Percentiles rank a stretch among this genome's conserved stretches.
Conservation (phyloP, 2,113 vertebrate species). For the Axis porcinus region DNA sequence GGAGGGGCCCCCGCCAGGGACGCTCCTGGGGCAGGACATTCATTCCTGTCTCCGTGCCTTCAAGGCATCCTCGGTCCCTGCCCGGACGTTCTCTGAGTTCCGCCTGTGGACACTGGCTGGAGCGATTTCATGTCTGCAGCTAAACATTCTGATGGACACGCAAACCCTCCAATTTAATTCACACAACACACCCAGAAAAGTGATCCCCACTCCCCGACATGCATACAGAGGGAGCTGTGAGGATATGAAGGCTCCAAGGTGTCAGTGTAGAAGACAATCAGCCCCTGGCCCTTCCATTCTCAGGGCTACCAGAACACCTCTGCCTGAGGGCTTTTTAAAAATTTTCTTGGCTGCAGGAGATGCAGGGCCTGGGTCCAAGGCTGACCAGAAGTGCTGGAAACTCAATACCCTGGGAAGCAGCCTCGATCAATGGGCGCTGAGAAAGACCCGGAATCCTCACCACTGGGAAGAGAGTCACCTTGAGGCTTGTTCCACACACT, state of each 20-base stretch:
- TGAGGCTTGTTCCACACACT: accelerated
- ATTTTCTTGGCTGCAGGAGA: not conserved
- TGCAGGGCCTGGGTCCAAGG: no score
- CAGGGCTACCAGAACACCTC: not conserved
- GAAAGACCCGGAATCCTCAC: not conserved
- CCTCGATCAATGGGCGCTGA: not conserved
- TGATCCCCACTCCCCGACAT: not conserved
- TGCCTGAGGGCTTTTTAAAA: not conserved
- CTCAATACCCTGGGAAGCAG: not conserved
- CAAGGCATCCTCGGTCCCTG: not conserved
- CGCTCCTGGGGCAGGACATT: not conserved
- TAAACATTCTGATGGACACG: not conserved
- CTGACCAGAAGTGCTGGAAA: not conserved
- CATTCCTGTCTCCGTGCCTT: not conserved
- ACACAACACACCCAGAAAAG: not conserved
- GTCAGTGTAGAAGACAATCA: not conserved
- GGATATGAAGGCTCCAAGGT: accelerated
- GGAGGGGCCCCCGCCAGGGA: not conserved
- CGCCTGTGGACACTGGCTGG: not conserved
- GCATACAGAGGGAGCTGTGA: not conserved
- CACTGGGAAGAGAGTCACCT: not conserved
- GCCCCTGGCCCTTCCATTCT: not conserved
- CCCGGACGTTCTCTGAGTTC: not conserved
- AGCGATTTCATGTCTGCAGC: not conserved
- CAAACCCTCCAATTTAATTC: not conserved